Base-by-base conservation (phyloP, 2,888 invertebrate genomes). In the Hemaris fuciformis region DNA sequence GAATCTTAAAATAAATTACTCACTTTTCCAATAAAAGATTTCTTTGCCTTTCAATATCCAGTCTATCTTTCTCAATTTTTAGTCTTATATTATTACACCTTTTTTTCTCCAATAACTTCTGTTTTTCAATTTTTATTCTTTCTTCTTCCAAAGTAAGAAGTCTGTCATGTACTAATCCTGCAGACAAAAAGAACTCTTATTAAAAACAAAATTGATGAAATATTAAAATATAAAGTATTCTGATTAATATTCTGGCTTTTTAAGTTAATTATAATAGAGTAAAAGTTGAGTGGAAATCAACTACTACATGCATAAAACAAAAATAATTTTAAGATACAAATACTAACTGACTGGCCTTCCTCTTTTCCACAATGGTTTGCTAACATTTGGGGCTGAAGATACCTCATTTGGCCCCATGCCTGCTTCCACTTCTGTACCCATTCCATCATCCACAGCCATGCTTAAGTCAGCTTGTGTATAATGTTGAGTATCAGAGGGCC, bases 11-110 rank as follows among this genome's bases (percentile, higher is more conserved):
- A 25, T 48, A 8, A 72, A 42, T 6, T 59, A 72, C 80, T 68
- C 76, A 86, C 86, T 85, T 86, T 69, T 86, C 85, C 62, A 86
- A 71, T 63, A 86, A 70, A 7, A 72, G 63, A 76, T 86, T 86
- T 64, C 85, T 80, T 64, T 86, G 85, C 62, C 74, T 82, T 71
- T 86, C 85, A 65, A 86, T 77, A 57, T 86, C 86, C 31, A 86
- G 76, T 72, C 81, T 80, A 57, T 86, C 85, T 68, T 77, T 85
- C 66, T 86, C 84, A 59, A 86, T 76, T 75, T 86, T 86, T 22
- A 86, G 75, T 73, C 78, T 81, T 66, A 85, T 80, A 74, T 86
- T 86, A 65, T 86, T 86, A 64, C 84, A 85, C 60, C 86, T 74
- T 66, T 86, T 86, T 63, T 86, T 85, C 66, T 86, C 86, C 34